These are phyloP conservation scores for Tragelaphus eurycerus DNA, from an alignment of 2,797 vertebrate genomes.

Conservation along the genomic window DNA sequence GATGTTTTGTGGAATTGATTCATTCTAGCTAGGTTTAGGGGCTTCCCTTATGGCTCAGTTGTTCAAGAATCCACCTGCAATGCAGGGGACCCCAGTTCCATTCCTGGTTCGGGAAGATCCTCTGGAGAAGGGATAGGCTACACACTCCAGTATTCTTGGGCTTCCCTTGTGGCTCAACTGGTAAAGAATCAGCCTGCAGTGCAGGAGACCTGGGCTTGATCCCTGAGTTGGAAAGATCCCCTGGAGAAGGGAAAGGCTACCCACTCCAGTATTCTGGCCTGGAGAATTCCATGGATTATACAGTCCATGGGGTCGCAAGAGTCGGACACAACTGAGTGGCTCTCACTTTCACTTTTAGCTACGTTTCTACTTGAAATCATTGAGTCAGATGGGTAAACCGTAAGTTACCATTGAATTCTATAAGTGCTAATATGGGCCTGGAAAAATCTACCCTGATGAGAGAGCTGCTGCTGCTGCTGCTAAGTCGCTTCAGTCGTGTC, in stretches of 20 bases:
- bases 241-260: neutral
- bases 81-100: neutral
- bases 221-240: neutral
- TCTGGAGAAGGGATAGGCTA: neutral
- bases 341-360: neutral
- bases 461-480: neutral
- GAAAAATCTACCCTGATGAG: neutral
- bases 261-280: neutral
- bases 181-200: neutral
- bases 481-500: too few relatives aligned
- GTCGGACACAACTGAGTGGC: neutral
- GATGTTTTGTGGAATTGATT: neutral
- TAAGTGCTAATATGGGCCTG: neutral
- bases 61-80: neutral
- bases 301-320: neutral
- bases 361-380: neutral
- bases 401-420: neutral
- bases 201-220: neutral
- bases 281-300: neutral
- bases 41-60: neutral
- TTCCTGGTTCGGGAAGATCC: neutral
- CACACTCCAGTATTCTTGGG: neutral
- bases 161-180: neutral
- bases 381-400: neutral
- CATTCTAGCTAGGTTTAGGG: neutral